Evolutionary conservation across 2,797 vertebrate genomes (phyloP), one percentile per base, ranked within the genome.

Genomic region (Megalops cyprinoides): DNA sequence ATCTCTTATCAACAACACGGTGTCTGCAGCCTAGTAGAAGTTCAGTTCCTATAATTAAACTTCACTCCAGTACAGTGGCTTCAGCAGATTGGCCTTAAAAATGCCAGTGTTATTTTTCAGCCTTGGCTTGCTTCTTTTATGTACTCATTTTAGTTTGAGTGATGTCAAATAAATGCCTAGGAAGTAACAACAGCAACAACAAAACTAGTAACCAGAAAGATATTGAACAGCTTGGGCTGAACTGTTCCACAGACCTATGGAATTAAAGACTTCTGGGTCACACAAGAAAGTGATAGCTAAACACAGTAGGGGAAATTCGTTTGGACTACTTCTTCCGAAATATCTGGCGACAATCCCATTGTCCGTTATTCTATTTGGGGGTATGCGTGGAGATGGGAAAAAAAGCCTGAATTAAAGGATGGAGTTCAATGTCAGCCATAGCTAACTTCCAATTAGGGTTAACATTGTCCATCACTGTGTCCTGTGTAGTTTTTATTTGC

Each of bases 31-130:
- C 93, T 87, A 92, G 89, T n/a, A 92, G 93, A 87, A 90, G 92
- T 92, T 94, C 93, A 92, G 95, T 94, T 94, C 94, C 90, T 93
- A 91, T 92, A 89, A 87, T 89, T 89, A 92, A 94, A 91, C 90
- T 93, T 37, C 18, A 42, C 20, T 18, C 8, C 34, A 42, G 69
- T 18, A 18, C 7, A 5, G 65, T 23, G 9, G 14, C 2, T 69
- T 39, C 20, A 69, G 89, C 91, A 0, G 20, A 93, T 94, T 93
- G 93, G 92, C 87, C 88, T 91, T 93, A 89, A 88, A 91, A 18
- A 39, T 42, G 18, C 42, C 6, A 5, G n/a, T 20, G 58, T 25
- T 31, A 60, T 6, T 28, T 60, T 60, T 15, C 6, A 39, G 34
- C 42, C 37, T 7, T 14, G 4, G 34, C 37, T 39, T 39, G 1